Percentiles rank a stretch among this genome's conserved stretches.
Conservation (phyloP, 2,113 vertebrate species). For the Tetrax tetrax region DNA sequence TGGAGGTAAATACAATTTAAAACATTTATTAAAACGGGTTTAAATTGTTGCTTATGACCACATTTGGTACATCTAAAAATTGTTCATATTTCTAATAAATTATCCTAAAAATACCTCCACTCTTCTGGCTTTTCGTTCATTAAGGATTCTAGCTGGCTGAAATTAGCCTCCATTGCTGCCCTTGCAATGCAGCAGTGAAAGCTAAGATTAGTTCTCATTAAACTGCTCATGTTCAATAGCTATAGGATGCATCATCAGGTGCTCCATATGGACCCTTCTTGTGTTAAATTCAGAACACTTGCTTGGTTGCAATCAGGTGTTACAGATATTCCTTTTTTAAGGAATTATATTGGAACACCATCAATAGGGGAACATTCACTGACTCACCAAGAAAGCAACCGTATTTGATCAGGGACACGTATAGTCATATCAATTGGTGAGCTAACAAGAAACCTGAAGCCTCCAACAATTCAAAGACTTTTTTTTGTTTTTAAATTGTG, state of each 20-base stretch:
- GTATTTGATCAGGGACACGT: background rate
- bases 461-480: background rate
- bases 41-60: conserved; percentile 74
- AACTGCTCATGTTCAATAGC: background rate
- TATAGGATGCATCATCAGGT: background rate
- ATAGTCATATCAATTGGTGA: background rate
- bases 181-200: conserved; percentile 72
- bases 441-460: background rate
- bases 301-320: background rate
- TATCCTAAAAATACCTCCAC: conserved; percentile 78
- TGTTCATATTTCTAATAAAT: conserved; percentile 66
- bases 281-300: background rate
- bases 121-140: conserved; percentile 72
- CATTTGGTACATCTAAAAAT: conserved; percentile 70
- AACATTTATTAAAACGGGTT: conserved; percentile 65
- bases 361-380: background rate
- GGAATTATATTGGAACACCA: background rate
- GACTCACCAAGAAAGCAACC: background rate
- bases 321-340: background rate
- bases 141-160: conserved; percentile 48
- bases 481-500: background rate
- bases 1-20: conserved; percentile 84
- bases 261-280: background rate
- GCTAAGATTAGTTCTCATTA: conserved; percentile 51
- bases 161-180: conserved; percentile 76